Percentiles rank a stretch among this genome's conserved stretches.
Conservation (phyloP, 2,888 invertebrate species). For the Ligdia adustata region DNA sequence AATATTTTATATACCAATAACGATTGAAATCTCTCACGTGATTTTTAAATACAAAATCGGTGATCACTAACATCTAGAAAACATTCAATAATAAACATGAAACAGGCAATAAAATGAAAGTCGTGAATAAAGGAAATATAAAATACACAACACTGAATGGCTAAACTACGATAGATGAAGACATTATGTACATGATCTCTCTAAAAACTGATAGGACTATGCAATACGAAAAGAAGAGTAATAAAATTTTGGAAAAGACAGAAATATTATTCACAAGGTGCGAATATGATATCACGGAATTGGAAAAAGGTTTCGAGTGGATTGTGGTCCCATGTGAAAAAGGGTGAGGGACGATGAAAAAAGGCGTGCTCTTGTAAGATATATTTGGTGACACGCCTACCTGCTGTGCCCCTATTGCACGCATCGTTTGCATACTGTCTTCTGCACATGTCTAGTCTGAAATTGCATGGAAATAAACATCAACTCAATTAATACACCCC, state of each 20-base stretch:
- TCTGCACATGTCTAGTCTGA: constrained; percentile 99
- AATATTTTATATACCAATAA: constrained; percentile 17
- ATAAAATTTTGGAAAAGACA: constrained; percentile 65
- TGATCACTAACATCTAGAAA: constrained; percentile 36
- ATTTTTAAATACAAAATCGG: constrained; percentile 31
- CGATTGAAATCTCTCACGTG: constrained; percentile 33
- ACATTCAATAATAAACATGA: constrained; percentile 35
- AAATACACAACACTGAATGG: constrained; percentile 36
- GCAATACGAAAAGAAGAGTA: constrained; percentile 53
- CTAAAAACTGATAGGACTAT: constrained; percentile 35
- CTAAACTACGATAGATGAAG: constrained; percentile 45
- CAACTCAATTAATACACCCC: constrained; percentile 61
- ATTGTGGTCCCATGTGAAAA: constrained; percentile 64
- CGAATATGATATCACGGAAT: constrained; percentile 66
- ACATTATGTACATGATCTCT: constrained; percentile 33
- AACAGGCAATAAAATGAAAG: constrained; percentile 33
- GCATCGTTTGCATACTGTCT: constrained; percentile 96
- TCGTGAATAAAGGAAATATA: constrained; percentile 33
- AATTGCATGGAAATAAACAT: constrained; percentile 85
- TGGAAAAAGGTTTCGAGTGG: constrained; percentile 57
- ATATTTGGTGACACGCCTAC: constrained; percentile 86
- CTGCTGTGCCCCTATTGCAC: constrained; percentile 99
- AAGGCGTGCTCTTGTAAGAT: constrained; percentile 75
- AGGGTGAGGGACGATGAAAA: constrained; percentile 69
- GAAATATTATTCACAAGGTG: constrained; percentile 81